These are phyloP conservation scores for Neoascia interrupta DNA, from an alignment of 2,888 invertebrate genomes.

Conservation along the genomic window DNA sequence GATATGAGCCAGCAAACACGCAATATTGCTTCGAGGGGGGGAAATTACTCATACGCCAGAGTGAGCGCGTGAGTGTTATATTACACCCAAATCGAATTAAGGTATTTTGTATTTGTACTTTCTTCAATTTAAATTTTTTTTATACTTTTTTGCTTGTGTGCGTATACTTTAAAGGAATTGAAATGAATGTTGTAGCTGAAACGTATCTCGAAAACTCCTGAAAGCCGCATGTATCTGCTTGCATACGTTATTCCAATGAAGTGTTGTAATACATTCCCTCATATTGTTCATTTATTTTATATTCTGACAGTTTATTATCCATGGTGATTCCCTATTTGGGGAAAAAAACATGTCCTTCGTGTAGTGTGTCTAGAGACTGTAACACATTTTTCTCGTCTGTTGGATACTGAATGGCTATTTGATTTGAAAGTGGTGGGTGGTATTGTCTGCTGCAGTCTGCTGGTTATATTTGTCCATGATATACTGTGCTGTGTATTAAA, in stretches of 20 bases:
- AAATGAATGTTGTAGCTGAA: too few species aligned
- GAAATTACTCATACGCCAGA: constrained; percentile 43
- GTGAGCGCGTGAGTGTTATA: background rate
- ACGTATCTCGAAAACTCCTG: too few species aligned
- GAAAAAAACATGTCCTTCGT: constrained; percentile 21
- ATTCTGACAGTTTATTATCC: constrained; percentile 43
- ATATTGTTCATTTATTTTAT: constrained; percentile 46
- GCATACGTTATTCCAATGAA: too few species aligned
- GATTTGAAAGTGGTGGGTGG: constrained; percentile 20
- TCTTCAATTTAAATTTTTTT: too few species aligned
- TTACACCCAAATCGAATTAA: constrained; percentile 20
- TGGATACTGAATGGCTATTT: constrained; percentile 41
- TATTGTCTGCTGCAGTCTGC: constrained; percentile 22
- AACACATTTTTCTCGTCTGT: constrained; percentile 38
- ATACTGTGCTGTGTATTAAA: too few species aligned
- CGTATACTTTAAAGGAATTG: too few species aligned
- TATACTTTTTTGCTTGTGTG: too few species aligned
- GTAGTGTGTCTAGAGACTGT: constrained; percentile 8
- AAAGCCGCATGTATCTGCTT: too few species aligned
- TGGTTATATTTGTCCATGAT: background rate
- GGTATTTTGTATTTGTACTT: too few species aligned
- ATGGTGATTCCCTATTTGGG: constrained; percentile 17
- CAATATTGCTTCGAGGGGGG: too few species aligned
- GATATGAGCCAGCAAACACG: too few species aligned
- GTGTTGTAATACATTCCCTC: constrained; percentile 17